Evolutionary conservation across 2,888 invertebrate genomes (phyloP).

Genomic region (Lottia gigantea): DNA sequence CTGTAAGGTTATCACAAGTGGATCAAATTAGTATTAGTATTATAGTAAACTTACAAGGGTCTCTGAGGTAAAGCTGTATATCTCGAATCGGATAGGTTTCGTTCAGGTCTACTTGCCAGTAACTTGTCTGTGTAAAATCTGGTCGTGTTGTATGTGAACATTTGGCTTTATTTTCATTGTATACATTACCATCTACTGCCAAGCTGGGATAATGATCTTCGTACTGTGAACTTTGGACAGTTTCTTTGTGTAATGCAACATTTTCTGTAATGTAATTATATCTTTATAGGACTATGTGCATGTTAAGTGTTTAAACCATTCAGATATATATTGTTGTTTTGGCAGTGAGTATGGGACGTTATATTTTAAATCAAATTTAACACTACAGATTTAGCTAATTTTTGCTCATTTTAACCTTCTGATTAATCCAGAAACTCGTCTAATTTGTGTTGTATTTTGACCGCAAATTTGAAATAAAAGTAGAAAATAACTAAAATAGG

Average conservation of each 20-base stretch:
- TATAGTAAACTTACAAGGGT: background rate
- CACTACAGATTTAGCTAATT: no score
- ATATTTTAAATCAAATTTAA: no score
- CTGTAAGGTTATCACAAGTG: no score
- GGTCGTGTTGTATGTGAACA: background rate
- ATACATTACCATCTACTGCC: background rate
- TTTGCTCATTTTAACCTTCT: background rate
- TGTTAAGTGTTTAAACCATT: no score
- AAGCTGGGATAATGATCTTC: background rate
- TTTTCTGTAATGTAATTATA: background rate
- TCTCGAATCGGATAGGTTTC: background rate
- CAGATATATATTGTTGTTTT: no score
- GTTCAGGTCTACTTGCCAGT: background rate
- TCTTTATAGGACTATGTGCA: no score
- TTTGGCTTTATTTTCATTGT: background rate
- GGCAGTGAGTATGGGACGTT: no score
- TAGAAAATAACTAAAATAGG: no score
- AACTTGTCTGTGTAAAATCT: background rate
- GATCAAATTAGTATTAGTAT: no score
- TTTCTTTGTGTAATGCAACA: background rate
- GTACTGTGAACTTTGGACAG: conserved; percentile 1
- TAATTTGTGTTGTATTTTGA: no score
- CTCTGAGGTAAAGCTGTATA: conserved; percentile 1
- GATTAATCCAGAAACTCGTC: background rate
- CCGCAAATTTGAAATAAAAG: no score